Conservation (phyloP, 2,888 invertebrate species). For the Pycnomerus fuliginosus region DNA sequence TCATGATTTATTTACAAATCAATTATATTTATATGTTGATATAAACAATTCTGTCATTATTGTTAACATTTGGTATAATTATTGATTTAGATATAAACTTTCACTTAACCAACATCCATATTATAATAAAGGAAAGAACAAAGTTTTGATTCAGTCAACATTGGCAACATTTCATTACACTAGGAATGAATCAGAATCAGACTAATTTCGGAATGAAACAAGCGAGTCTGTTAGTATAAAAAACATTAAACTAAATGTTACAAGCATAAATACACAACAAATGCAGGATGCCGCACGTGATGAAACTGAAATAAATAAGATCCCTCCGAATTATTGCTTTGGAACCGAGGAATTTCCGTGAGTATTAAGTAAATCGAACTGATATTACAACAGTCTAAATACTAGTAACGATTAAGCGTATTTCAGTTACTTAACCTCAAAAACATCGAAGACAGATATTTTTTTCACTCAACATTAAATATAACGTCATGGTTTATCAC, state of each 20-base stretch:
- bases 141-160: conserved; percentile 38
- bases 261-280: conserved; percentile 34
- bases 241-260: conserved; percentile 32
- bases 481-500: not conserved
- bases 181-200: conserved; percentile 35
- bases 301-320: too few relatives aligned
- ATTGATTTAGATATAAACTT: conserved; percentile 45
- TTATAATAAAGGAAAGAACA: conserved; percentile 31
- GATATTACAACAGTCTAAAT: too few relatives aligned
- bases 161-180: conserved; percentile 22
- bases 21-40: conserved; percentile 38
- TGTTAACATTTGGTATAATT: conserved; percentile 47
- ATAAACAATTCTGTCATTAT: conserved; percentile 45
- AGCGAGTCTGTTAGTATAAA: conserved; percentile 35
- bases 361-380: too few relatives aligned
- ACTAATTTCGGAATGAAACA: conserved; percentile 38
- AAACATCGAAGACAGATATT: conserved; percentile 9
- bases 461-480: not conserved
- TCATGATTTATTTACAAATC: conserved; percentile 22
- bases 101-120: conserved; percentile 41
- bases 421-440: conserved; percentile 22
- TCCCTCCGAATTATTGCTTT: too few relatives aligned
- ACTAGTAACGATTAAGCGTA: too few relatives aligned
- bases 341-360: too few relatives aligned
- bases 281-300: too few relatives aligned